These are phyloP conservation scores for Galerucella calmariensis DNA, from an alignment of 2,888 invertebrate species.

Conservation along the genomic window DNA sequence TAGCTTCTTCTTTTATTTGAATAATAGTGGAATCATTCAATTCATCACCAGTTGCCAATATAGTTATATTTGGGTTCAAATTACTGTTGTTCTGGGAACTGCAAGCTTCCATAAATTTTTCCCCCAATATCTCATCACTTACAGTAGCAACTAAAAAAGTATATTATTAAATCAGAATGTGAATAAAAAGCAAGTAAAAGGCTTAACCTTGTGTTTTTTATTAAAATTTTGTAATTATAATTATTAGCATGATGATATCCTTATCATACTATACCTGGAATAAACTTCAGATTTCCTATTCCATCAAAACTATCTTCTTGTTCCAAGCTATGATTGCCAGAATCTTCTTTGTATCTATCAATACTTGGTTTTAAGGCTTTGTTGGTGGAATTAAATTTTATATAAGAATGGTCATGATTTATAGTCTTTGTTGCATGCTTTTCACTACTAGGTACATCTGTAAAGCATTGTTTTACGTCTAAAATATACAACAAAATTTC, in stretches of 20 bases:
- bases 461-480: constrained; percentile 5
- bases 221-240: no score
- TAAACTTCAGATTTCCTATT: constrained; percentile 5
- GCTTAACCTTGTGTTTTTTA: no score
- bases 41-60: constrained; percentile 28
- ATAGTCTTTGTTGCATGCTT: not conserved
- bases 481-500: constrained; percentile 5
- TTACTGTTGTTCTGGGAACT: not conserved
- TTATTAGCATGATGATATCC: no score
- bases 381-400: not conserved
- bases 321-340: not conserved
- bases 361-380: not conserved
- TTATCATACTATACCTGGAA: not conserved
- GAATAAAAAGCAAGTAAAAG: not conserved
- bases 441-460: not conserved
- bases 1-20: constrained; percentile 19
- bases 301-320: constrained; percentile 9
- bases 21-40: constrained; percentile 3
- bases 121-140: constrained; percentile 6
- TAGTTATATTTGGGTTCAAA: constrained; percentile 11
- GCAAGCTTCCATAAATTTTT: constrained; percentile 10
- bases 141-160: constrained; percentile 2
- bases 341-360: not conserved
- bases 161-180: not conserved
- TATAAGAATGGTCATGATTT: constrained; percentile 27